Percentiles rank a stretch among this genome's conserved stretches.
phyloP scores from a whole-genome alignment of 2,113 vertebrate species.

The Pionites leucogaster region DNA sequence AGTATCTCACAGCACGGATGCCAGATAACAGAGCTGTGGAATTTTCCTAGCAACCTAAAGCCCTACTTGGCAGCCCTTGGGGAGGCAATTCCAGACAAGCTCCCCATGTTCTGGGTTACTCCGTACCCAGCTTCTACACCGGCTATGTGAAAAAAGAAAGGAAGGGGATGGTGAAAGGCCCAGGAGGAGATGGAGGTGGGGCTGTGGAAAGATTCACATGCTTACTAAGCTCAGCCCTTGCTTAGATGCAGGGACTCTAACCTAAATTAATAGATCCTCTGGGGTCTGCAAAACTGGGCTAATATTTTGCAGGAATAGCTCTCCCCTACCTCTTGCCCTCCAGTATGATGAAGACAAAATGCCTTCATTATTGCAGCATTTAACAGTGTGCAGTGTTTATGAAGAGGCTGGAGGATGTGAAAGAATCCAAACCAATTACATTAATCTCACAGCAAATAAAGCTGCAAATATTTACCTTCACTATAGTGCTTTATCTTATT shows the following conservation, averaged over 20 bases:
- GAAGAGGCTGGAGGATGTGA: conserved; percentile 52
- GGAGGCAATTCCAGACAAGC: not conserved
- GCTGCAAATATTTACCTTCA: conserved; percentile 57
- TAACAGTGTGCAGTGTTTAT: conserved; percentile 59
- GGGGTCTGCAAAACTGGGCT: conserved; percentile 57
- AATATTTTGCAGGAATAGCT: conserved; percentile 61
- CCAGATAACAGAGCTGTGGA: not conserved
- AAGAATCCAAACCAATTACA: conserved; percentile 65
- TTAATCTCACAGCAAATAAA: conserved; percentile 63
- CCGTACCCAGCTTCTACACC: not conserved
- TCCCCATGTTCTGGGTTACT: not conserved
- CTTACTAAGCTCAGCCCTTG: not conserved
- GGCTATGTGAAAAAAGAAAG: not conserved
- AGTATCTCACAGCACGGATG: not conserved
- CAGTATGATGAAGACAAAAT: conserved; percentile 61
- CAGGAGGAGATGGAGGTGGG: not conserved
- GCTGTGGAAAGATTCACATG: not conserved
- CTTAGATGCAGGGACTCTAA: conserved; percentile 24
- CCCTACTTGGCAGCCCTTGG: not conserved
- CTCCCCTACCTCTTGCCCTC: conserved; percentile 45
- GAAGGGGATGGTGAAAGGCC: not conserved
- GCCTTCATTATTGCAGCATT: conserved; percentile 61
- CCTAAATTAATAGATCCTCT: conserved; percentile 55
- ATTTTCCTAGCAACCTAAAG: not conserved
- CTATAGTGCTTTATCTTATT: conserved; percentile 40